A percentile compares a stretch with the other conserved stretches of the same genome.
phyloP scores from a whole-genome alignment of 2,888 invertebrate genomes.

The Mylabris sibirica region DNA sequence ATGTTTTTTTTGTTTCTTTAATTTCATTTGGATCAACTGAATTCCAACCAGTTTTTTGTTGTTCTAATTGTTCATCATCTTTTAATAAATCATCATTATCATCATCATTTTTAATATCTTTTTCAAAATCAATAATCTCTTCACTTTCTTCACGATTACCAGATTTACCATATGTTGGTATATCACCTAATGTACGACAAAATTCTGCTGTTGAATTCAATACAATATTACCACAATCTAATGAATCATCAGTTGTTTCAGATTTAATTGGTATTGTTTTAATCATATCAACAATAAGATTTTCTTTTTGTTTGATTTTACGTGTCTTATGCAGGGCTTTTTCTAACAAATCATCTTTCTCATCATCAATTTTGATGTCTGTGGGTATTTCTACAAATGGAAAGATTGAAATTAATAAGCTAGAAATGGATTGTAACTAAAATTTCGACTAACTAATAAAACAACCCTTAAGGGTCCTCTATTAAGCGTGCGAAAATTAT shows the following conservation, averaged over 20 bases:
- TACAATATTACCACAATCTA: slow-evolving; percentile 69
- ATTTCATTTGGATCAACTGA: slow-evolving; percentile 62
- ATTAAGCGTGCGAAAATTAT: too few relatives aligned
- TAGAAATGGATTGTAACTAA: too few relatives aligned
- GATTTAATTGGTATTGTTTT: slow-evolving; percentile 54
- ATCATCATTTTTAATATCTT: slow-evolving; percentile 48
- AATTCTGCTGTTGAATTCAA: slow-evolving; percentile 96
- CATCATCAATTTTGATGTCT: slow-evolving; percentile 68
- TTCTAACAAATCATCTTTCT: slow-evolving; percentile 65
- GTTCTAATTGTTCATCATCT: slow-evolving; percentile 32
- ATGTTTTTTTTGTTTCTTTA: slow-evolving; percentile 54
- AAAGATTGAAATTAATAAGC: too few relatives aligned
- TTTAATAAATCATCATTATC: slow-evolving; percentile 46
- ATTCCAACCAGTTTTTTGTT: slow-evolving; percentile 64
- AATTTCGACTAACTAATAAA: too few relatives aligned
- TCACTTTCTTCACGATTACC: slow-evolving; percentile 88
- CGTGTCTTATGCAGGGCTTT: slow-evolving; percentile 66
- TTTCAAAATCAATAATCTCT: slow-evolving; percentile 50
- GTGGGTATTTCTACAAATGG: slow-evolving; percentile 54
- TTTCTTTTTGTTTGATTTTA: slow-evolving; percentile 66
- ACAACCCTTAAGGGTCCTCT: too few relatives aligned
- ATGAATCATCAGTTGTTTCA: slow-evolving; percentile 52
- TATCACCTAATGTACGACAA: slow-evolving; percentile 91
- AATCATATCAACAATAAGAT: slow-evolving; percentile 51
- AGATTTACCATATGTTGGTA: slow-evolving; percentile 91